Evolutionary conservation across 2,113 vertebrate genomes (phyloP).

Genomic region (Dicaeum eximium): DNA sequence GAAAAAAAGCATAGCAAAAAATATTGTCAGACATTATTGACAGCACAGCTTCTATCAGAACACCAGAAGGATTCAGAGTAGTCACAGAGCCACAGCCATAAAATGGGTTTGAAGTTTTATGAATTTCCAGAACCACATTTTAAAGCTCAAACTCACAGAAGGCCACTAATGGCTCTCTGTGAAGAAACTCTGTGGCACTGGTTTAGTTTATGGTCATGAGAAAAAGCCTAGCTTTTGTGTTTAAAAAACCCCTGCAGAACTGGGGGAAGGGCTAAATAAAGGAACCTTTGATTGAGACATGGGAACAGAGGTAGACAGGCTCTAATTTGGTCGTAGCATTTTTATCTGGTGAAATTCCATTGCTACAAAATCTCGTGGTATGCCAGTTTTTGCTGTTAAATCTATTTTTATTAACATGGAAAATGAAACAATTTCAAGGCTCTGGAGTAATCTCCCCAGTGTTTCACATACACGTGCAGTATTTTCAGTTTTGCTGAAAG

Average conservation of each 20-base stretch:
- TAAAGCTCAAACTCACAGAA: neutral
- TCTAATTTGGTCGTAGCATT: neutral
- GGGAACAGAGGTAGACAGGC: neutral
- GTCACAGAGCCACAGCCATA: neutral
- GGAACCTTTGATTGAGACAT: neutral
- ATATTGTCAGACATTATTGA: neutral
- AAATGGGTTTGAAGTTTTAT: neutral
- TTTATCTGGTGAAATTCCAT: neutral
- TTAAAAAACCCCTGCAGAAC: neutral
- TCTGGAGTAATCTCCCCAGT: neutral
- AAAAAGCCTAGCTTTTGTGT: neutral
- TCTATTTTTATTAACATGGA: conserved; percentile 32
- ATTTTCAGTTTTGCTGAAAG: neutral
- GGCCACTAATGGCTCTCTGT: neutral
- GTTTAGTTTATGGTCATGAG: neutral
- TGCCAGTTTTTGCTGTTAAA: neutral
- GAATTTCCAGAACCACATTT: neutral
- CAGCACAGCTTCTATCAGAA: neutral
- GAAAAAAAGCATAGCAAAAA: neutral
- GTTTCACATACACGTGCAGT: neutral
- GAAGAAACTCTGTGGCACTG: neutral
- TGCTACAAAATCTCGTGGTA: neutral
- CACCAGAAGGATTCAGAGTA: neutral
- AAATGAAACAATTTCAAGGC: neutral
- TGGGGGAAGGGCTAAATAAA: neutral